Conservation (phyloP, 2,888 invertebrate species). For the Rotaria magnacalcarata region DNA sequence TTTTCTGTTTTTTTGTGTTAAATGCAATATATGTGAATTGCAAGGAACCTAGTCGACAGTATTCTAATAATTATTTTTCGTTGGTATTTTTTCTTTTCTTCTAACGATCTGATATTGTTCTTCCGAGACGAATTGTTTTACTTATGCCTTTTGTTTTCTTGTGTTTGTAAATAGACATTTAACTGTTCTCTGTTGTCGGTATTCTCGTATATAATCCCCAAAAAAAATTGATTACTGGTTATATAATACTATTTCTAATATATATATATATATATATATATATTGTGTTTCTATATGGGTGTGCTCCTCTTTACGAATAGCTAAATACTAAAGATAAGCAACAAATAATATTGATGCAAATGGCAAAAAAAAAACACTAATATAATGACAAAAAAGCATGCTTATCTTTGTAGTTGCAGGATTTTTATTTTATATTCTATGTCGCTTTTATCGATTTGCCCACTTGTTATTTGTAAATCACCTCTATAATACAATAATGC, state of each 20-base stretch:
- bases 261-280: background rate
- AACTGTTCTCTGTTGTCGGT: background rate
- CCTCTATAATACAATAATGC: background rate
- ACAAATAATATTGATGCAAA: background rate
- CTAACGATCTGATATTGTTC: constrained; percentile 4
- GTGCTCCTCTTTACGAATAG: background rate
- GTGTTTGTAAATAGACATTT: constrained; percentile 8
- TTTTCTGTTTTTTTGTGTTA: background rate
- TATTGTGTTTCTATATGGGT: too few relatives aligned
- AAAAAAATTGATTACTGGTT: background rate
- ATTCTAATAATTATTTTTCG: background rate
- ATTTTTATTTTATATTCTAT: background rate
- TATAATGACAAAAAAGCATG: background rate
- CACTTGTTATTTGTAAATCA: background rate
- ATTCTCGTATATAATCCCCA: background rate
- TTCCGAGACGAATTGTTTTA: constrained; percentile 20
- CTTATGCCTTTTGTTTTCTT: background rate
- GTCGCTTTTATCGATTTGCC: background rate
- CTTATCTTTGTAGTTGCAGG: background rate
- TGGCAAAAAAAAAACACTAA: background rate
- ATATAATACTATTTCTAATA: background rate
- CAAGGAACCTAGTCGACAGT: background rate
- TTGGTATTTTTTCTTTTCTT: background rate
- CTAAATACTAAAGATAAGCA: background rate
- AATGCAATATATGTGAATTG: constrained; percentile 13